Base-by-base conservation (phyloP, 1,140 invertebrate genomes). In the Contarinia nasturtii region DNA sequence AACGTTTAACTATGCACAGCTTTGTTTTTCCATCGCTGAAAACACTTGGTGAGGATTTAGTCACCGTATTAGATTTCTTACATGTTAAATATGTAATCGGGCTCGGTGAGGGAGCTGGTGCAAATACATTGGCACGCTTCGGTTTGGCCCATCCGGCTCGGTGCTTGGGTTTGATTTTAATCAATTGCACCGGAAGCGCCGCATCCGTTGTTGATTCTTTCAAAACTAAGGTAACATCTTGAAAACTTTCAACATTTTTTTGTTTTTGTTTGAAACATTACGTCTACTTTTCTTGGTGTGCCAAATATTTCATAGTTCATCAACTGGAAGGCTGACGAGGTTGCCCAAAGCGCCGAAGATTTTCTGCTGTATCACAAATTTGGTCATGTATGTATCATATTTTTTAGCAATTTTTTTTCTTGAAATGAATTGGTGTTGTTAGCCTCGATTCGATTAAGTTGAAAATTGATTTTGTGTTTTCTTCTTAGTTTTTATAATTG, bases 291-390 rank as follows among this genome's bases (percentile, higher is more conserved):
- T 38, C 5, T n/a, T 38, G n/a, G n/a, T n/a, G n/a, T 38, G 5
- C 36, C 12, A 5, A 5, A 5, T 38, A n/a, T 38, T 27, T 27
- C 27, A 27, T 10, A 79, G 71, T 76, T 86, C 58, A 80, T 83
- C 44, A 77, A 78, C 54, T 82, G 84, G 80, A 78, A 77, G 51
- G 73, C 74, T 33, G 67, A 75, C 17, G 72, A 75, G 52, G 73
- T 86, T 57, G 79, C 80, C 19, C 78, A 82, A 53, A 81, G 79
- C 1, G 82, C 84, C 43, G 83, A 84, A 64, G 80, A 85, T 54
- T 87, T 85, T 64, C 70, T 91, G 48, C 75, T 88, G 50, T 82
- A 87, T 60, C 86, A 92, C 63, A 86, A 89, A 70, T 91, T 91
- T 67, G 88, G 87, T 62, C 77, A 82, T 65, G 87, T 91, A 74